Base-by-base conservation (phyloP, 2,888 invertebrate genomes). In the Agonum fuliginosum region DNA sequence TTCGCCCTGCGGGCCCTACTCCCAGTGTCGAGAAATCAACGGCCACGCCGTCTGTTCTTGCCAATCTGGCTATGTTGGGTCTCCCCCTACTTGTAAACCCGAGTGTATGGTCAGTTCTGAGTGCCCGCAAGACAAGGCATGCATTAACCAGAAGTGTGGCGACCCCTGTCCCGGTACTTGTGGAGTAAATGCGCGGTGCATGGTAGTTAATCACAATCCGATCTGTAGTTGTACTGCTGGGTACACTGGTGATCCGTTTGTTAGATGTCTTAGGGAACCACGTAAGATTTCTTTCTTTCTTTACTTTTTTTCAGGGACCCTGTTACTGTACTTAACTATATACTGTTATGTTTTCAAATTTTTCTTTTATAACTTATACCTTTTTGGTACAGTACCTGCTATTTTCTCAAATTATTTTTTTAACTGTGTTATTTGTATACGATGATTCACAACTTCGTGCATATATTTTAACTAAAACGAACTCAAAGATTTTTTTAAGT, bases 141-240 rank as follows among this genome's bases (percentile, higher is more conserved):
- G 92, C 81, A 86, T 90, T 41, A 89, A 89, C 81, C 90, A 91
- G 81, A 91, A 91, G 84, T 93, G 93, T 82, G 86, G 85, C 5
- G 91, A 93, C 86, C 92, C 93, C 48, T 93, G 93, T 81, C 88
- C 90, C 30, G 91, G 91, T 79, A 89, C 89, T n/a, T 93, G 93
- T 81, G 92, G 92, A 30, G 83, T 89, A 14, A 90, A 90, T 83
- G 92, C 93, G 41, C 87, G 90, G 80, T 93, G 93, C 83, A 89
- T 90, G 85, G 91, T 91, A 12, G 90, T 91, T 37, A 91, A 91
- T 81, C 93, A 93, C 83, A 91, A 91, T 83, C 91, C 93, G 1
- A 91, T 92, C 73, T 93, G 93, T 84, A 90, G 90, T 80, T 93
- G 93, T 84, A 83, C 89, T 19, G 85, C 88, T 34, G 91, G 91